These are phyloP conservation scores for Hycleus cichorii DNA, from an alignment of 1,140 invertebrate genomes.

Conservation along the genomic window DNA sequence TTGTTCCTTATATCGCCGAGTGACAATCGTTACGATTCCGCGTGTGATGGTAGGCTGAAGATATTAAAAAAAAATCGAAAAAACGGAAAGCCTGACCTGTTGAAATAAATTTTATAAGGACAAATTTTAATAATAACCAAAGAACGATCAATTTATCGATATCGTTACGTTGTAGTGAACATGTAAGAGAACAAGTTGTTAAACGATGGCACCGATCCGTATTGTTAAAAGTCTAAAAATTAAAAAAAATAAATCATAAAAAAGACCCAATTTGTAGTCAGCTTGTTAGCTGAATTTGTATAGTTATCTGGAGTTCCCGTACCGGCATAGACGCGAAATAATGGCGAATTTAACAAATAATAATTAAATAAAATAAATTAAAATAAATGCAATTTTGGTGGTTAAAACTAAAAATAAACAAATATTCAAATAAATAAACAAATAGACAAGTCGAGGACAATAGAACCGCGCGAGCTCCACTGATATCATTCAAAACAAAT, in stretches of 20 bases:
- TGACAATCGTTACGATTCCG: conserved; percentile 31
- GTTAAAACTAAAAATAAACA: too few species aligned
- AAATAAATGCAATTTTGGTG: not conserved
- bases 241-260: not conserved
- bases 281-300: conserved; percentile 17
- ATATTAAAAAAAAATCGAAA: not conserved
- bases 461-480: conserved; percentile 19
- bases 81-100: conserved; percentile 4
- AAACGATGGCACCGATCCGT: conserved; percentile 11
- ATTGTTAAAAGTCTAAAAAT: conserved; percentile 7
- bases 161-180: conserved; percentile 10
- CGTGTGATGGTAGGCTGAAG: conserved; percentile 2
- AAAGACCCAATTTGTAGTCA: conserved; percentile 10
- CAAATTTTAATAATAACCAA: not conserved
- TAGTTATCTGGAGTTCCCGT: conserved; percentile 14
- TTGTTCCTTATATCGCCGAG: conserved; percentile 35
- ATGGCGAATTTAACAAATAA: not conserved
- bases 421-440: not conserved
- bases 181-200: conserved; percentile 12
- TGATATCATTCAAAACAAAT: conserved; percentile 12
- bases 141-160: conserved; percentile 9
- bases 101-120: too few species aligned
- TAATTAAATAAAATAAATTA: not conserved
- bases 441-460: conserved; percentile 4
- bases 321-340: not conserved